Percentiles rank a stretch among this genome's conserved stretches.
phyloP scores from a whole-genome alignment of 2,888 invertebrate genomes.

The Cryptocephalus moraei region DNA sequence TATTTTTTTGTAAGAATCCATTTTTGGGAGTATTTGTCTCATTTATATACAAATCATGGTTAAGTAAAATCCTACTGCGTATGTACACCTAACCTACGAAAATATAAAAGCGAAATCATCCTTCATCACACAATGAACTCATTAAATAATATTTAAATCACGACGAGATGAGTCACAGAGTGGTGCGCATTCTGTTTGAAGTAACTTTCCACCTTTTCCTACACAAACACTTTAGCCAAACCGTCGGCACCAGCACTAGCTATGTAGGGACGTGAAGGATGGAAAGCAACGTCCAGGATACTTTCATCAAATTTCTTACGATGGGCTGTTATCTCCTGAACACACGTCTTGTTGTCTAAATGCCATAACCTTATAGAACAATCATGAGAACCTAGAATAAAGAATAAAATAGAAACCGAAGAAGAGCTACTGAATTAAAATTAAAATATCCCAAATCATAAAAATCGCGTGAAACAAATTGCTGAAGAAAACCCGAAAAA shows the following conservation, averaged over 20 bases:
- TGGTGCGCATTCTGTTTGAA: neutral
- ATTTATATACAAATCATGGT: neutral
- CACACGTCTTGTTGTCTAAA: conserved; percentile 96
- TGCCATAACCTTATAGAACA: conserved; percentile 99
- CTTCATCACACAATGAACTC: neutral
- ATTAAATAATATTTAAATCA: neutral
- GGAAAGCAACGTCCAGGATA: conserved; percentile 98
- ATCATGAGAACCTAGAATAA: conserved; percentile 60
- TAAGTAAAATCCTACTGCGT: conserved; percentile 17
- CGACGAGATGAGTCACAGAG: too few relatives aligned
- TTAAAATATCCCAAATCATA: too few relatives aligned
- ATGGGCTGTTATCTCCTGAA: conserved; percentile 99
- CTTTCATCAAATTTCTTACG: conserved; percentile 99
- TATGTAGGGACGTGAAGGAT: conserved; percentile 95
- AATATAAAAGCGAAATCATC: neutral
- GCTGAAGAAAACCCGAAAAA: too few relatives aligned
- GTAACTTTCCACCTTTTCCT: conserved; percentile 19
- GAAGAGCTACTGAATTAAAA: too few relatives aligned
- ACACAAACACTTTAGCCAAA: conserved; percentile 97
- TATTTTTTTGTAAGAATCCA: too few relatives aligned
- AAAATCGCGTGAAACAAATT: too few relatives aligned
- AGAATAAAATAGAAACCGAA: neutral
- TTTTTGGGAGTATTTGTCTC: too few relatives aligned
- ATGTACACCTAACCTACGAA: conserved; percentile 22
- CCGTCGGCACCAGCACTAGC: conserved; percentile 99